Evolutionary conservation across 1,140 invertebrate species (phyloP).

Genomic region (Drosophila guanche): DNA sequence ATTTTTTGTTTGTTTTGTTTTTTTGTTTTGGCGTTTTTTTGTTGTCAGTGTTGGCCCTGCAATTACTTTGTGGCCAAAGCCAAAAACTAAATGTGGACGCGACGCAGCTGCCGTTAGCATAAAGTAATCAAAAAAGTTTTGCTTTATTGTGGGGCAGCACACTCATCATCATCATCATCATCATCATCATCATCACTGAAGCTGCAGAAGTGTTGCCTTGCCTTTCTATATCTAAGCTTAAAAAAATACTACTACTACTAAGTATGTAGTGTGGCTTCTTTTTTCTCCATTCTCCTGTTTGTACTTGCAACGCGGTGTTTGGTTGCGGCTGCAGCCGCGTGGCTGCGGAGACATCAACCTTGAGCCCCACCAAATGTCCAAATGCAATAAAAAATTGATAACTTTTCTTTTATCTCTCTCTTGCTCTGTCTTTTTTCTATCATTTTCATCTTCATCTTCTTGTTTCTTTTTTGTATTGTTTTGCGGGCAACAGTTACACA

Average conservation of each 20-base stretch:
- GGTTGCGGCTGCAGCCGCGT: too few species aligned
- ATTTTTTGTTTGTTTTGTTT: background rate
- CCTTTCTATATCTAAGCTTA: background rate
- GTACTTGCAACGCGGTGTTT: background rate
- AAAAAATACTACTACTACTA: background rate
- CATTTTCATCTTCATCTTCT: slow-evolving; percentile 5
- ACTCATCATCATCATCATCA: slow-evolving; percentile 51
- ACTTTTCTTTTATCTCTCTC: slow-evolving; percentile 8
- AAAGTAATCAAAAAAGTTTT: slow-evolving; percentile 76
- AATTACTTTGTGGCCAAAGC: slow-evolving; percentile 60
- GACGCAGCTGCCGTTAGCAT: slow-evolving; percentile 70
- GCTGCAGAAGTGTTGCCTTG: slow-evolving; percentile 30
- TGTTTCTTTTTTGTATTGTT: slow-evolving; percentile 1
- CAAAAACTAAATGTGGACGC: slow-evolving; percentile 64
- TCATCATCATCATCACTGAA: slow-evolving; percentile 50
- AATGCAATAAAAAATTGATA: slow-evolving; percentile 54
- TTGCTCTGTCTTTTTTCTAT: background rate
- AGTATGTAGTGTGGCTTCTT: background rate
- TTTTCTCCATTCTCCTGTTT: background rate
- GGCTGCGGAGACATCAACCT: slow-evolving; percentile 22
- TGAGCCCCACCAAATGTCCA: slow-evolving; percentile 24
- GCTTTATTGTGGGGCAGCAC: slow-evolving; percentile 61
- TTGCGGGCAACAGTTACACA: background rate
- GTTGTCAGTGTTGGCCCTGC: slow-evolving; percentile 38
- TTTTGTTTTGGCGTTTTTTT: slow-evolving; percentile 7